phyloP scores from a whole-genome alignment of 2,797 vertebrate species.

The Hoplostethus mediterraneus region DNA sequence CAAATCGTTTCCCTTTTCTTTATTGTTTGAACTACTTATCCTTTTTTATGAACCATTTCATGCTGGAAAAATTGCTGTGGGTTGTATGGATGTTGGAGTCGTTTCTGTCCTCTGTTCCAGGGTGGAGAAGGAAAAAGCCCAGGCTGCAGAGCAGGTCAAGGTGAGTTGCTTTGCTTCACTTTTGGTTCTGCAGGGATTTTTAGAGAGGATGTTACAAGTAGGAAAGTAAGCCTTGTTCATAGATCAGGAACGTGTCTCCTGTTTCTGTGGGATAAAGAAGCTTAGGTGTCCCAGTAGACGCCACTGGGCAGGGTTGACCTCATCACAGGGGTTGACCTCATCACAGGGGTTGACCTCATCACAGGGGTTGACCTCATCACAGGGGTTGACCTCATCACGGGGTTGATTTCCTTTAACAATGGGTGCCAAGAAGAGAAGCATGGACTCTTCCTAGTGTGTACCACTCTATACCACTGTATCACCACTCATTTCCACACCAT shows the following conservation, averaged over 20 bases:
- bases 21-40: background rate
- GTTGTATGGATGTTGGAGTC: background rate
- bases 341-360: too few relatives aligned
- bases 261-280: background rate
- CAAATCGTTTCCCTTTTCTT: background rate
- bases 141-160: conserved; percentile 96
- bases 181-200: background rate
- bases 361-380: background rate
- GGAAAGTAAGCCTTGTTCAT: background rate
- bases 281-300: background rate
- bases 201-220: background rate
- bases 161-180: conserved; percentile 77
- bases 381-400: too few relatives aligned
- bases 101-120: conserved; percentile 73
- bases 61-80: background rate
- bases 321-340: background rate
- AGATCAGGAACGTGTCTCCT: background rate
- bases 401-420: background rate
- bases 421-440: background rate
- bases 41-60: background rate
- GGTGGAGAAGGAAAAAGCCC: conserved; percentile 98
- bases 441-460: background rate
- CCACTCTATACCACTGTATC: background rate
- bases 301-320: background rate
- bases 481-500: background rate